A percentile compares a stretch with the other conserved stretches of the same genome.
These are phyloP conservation scores for Fulmarus glacialis DNA, from an alignment of 2,113 vertebrate species.

Conservation along the genomic window DNA sequence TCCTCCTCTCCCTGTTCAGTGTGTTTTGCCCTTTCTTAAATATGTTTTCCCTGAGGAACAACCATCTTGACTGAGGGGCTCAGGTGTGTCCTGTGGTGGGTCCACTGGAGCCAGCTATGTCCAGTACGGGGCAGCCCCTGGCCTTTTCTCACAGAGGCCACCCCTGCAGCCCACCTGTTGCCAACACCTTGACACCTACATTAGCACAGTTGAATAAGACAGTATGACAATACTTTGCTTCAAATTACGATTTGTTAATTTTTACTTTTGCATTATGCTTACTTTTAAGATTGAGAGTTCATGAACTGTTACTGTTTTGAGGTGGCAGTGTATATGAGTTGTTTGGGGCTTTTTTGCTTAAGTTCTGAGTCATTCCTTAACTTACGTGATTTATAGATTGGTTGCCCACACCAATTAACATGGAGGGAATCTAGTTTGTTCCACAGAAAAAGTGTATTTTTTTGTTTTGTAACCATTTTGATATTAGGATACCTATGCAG, in stretches of 20 bases:
- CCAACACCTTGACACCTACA: not conserved
- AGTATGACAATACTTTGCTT: not conserved
- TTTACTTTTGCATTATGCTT: not conserved
- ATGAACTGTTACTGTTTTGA: not conserved
- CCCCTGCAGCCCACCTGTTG: not conserved
- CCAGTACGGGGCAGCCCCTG: not conserved
- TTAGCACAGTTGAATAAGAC: not conserved
- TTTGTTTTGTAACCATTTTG: not conserved
- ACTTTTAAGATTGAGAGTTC: not conserved
- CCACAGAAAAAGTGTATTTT: not conserved
- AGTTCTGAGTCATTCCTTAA: not conserved
- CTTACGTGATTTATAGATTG: not conserved
- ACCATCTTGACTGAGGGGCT: not conserved
- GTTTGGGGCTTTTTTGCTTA: not conserved
- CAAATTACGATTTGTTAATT: not conserved
- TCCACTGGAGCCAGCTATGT: not conserved
- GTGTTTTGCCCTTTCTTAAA: not conserved
- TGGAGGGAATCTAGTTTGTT: not conserved
- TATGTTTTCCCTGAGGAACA: not conserved
- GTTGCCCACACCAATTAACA: not conserved
- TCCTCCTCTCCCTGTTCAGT: not conserved
- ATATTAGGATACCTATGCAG: not conserved
- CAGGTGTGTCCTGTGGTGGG: rapidly evolving
- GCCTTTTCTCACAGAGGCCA: not conserved
- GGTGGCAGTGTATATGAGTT: not conserved